A percentile compares a stretch with the other conserved stretches of the same genome.
phyloP scores from a whole-genome alignment of 2,113 vertebrate species.

The Ailuropoda melanoleuca region DNA sequence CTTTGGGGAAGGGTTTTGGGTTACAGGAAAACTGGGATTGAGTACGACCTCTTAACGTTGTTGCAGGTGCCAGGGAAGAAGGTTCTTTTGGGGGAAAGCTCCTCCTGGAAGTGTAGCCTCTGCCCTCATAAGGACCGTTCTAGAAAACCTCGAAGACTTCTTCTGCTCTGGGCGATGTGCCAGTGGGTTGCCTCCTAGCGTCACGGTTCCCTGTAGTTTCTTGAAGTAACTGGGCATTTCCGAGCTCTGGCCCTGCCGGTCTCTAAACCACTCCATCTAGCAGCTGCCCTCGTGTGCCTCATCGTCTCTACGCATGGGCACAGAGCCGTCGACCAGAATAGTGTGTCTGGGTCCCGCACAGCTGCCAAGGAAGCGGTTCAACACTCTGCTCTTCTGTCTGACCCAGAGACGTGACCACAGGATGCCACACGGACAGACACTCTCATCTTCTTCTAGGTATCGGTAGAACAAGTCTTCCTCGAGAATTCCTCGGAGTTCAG shows the following conservation, averaged over 20 bases:
- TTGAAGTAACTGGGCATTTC: neutral
- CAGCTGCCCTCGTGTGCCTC: too few relatives aligned
- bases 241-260: neutral
- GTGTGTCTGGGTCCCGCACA: too few relatives aligned
- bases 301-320: neutral
- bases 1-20: slow-evolving; percentile 36
- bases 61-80: neutral
- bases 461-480: neutral
- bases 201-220: neutral
- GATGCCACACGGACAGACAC: neutral
- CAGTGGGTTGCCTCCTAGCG: neutral
- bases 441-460: neutral
- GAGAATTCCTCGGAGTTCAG: neutral
- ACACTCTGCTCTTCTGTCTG: neutral
- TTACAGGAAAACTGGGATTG: neutral
- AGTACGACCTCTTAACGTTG: rapidly evolving
- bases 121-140: rapidly evolving
- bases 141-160: too few relatives aligned
- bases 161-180: neutral
- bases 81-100: neutral
- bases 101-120: rapidly evolving
- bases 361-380: neutral
- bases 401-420: neutral
- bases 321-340: neutral
- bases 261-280: neutral